phyloP scores from a whole-genome alignment of 1,140 invertebrate species.

The Cylas formicarius region DNA sequence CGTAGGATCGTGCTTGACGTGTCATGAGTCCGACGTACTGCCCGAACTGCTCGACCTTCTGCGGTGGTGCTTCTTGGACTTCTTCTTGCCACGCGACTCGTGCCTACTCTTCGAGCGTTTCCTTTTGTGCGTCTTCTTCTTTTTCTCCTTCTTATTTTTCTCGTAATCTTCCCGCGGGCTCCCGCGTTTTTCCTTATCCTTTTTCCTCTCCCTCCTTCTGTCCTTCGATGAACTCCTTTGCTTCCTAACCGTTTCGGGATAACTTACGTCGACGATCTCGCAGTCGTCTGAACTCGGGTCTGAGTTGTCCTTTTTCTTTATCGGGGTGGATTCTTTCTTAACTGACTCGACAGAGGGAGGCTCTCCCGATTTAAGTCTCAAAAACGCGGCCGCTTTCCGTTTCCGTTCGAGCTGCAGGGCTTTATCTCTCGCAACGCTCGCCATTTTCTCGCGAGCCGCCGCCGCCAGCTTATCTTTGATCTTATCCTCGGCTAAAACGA shows the following conservation, averaged over 20 bases:
- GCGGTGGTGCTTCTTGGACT: constrained; percentile 27
- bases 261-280: constrained; percentile 5
- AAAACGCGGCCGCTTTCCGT: constrained; percentile 55
- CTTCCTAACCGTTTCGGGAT: background rate
- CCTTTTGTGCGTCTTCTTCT: constrained; percentile 33
- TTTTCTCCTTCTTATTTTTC: constrained; percentile 18
- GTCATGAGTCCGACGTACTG: constrained; percentile 8
- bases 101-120: constrained; percentile 30
- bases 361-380: constrained; percentile 48
- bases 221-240: constrained; percentile 14
- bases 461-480: constrained; percentile 54
- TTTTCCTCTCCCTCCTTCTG: constrained; percentile 9
- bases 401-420: constrained; percentile 66
- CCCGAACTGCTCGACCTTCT: constrained; percentile 21
- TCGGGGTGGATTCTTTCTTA: background rate
- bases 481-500: constrained; percentile 53
- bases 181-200: constrained; percentile 13
- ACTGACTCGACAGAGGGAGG: background rate
- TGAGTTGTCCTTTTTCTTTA: constrained; percentile 11
- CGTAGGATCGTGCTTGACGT: constrained; percentile 1
- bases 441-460: constrained; percentile 54
- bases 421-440: constrained; percentile 48
- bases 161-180: constrained; percentile 5
- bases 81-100: constrained; percentile 27
- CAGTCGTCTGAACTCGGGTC: constrained; percentile 6